A percentile compares a stretch with the other conserved stretches of the same genome.
Conservation (phyloP, 2,113 vertebrate genomes). For the Nycticryphes semicollaris region DNA sequence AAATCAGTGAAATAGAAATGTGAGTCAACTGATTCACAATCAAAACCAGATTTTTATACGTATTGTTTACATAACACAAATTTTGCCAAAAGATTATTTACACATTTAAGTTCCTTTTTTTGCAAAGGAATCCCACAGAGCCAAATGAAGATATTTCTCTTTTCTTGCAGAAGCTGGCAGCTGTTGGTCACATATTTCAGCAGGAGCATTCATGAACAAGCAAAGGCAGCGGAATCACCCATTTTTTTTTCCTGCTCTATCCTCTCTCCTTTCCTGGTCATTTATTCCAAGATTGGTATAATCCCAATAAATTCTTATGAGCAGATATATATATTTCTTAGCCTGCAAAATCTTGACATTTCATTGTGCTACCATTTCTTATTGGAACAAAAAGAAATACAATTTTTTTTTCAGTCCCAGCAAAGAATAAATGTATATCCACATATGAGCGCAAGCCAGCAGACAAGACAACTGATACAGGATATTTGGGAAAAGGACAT, state of each 20-base stretch:
- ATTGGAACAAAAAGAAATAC: not conserved
- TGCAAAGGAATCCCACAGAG: not conserved
- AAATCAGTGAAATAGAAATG: not conserved
- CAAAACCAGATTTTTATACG: not conserved
- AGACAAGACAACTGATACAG: not conserved
- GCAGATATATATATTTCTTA: not conserved
- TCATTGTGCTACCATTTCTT: not conserved
- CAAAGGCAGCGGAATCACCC: not conserved
- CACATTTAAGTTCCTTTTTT: not conserved
- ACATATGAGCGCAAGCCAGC: not conserved
- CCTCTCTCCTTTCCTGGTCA: not conserved
- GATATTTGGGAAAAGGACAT: not conserved
- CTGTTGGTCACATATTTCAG: not conserved
- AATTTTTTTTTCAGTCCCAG: not conserved
- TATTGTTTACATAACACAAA: not conserved
- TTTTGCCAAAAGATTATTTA: not conserved
- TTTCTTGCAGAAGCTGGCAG: not conserved
- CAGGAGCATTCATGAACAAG: not conserved
- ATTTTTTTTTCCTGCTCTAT: not conserved
- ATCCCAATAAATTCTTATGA: not conserved
- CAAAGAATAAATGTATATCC: not conserved
- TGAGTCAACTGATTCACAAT: not conserved
- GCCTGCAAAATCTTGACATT: not conserved
- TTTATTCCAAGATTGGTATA: not conserved
- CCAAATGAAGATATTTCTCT: not conserved